Conservation (phyloP, 1,140 invertebrate species). For the Periplaneta americana region DNA sequence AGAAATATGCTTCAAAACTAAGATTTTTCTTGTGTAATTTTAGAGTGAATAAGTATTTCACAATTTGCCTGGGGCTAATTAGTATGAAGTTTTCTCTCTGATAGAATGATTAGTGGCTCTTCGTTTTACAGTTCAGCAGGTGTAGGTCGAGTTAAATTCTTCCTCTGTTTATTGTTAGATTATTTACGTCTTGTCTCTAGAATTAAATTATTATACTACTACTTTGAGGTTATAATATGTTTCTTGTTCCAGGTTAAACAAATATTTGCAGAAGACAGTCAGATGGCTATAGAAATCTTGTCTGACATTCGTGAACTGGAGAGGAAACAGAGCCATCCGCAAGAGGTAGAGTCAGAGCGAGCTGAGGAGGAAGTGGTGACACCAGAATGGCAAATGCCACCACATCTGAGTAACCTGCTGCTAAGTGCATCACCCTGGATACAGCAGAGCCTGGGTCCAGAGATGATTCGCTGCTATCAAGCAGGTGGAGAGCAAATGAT, state of each 20-base stretch:
- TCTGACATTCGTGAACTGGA: background rate
- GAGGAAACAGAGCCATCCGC: background rate
- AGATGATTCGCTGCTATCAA: background rate
- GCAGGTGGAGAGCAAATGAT: background rate
- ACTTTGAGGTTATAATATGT: background rate
- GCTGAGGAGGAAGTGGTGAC: background rate
- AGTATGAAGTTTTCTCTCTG: too few relatives aligned
- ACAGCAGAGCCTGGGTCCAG: background rate
- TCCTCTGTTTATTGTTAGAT: background rate
- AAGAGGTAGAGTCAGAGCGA: background rate
- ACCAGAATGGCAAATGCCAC: background rate
- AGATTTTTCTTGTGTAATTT: too few relatives aligned
- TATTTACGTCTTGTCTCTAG: background rate
- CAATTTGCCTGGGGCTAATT: too few relatives aligned
- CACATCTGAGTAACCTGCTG: background rate
- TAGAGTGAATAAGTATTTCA: too few relatives aligned
- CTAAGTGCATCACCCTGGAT: background rate
- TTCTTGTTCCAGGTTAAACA: conserved; percentile 1
- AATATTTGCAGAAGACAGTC: background rate
- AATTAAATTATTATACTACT: background rate
- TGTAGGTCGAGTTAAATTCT: background rate
- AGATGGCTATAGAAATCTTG: conserved; percentile 3
- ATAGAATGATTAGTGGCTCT: too few relatives aligned
- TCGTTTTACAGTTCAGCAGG: background rate
- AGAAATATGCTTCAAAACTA: too few relatives aligned